phyloP scores from a whole-genome alignment of 1,140 invertebrate genomes.

The Homalodisca vitripennis region DNA sequence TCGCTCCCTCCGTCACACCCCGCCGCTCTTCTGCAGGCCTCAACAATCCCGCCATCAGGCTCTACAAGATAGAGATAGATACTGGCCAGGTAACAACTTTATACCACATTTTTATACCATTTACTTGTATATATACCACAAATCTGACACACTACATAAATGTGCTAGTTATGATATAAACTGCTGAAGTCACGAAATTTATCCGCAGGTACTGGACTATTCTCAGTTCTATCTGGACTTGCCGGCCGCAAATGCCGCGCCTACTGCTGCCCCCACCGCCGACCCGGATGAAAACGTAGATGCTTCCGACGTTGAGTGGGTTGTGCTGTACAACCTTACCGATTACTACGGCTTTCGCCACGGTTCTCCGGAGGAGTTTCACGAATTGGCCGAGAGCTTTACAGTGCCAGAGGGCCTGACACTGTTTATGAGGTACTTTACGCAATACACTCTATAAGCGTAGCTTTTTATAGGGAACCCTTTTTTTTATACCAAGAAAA shows the following conservation, averaged over 20 bases:
- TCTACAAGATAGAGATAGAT: slow-evolving; percentile 85
- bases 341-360: slow-evolving; percentile 70
- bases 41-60: slow-evolving; percentile 85
- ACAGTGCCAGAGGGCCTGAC: slow-evolving; percentile 53
- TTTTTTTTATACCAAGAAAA: no score
- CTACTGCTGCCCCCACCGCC: no score
- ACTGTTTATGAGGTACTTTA: slow-evolving; percentile 32
- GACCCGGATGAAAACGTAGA: slow-evolving; percentile 63
- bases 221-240: slow-evolving; percentile 86
- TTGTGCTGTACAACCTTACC: slow-evolving; percentile 73
- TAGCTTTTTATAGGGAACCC: no score
- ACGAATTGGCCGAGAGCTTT: slow-evolving; percentile 74
- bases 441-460: no score
- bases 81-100: slow-evolving; percentile 65
- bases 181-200: no score
- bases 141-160: no score
- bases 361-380: slow-evolving; percentile 64
- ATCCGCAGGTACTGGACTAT: slow-evolving; percentile 74
- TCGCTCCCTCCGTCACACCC: slow-evolving; percentile 84
- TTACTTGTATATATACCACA: no score
- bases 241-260: slow-evolving; percentile 66
- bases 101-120: no score
- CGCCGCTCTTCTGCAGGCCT: slow-evolving; percentile 66
- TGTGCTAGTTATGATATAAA: no score
- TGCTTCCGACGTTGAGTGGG: slow-evolving; percentile 61